Evolutionary conservation across 2,113 vertebrate genomes (phyloP).

Genomic region (Epinephelus cyanopodus): DNA sequence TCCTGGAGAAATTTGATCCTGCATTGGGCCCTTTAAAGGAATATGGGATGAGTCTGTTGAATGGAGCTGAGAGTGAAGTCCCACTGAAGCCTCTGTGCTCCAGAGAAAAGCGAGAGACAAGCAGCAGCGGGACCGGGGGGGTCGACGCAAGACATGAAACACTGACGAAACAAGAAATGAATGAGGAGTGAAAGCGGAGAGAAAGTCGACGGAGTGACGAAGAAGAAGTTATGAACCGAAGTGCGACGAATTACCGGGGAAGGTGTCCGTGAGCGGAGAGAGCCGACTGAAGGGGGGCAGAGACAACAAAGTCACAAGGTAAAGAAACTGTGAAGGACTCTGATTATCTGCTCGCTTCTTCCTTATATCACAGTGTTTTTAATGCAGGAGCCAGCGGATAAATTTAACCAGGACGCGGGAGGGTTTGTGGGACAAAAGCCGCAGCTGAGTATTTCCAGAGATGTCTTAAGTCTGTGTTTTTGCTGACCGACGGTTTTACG

Average conservation of each 20-base stretch:
- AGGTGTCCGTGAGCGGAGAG: conserved; percentile 64
- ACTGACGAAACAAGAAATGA: conserved; percentile 27
- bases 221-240: conserved; percentile 56
- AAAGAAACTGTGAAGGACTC: conserved; percentile 40
- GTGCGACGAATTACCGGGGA: conserved; percentile 53
- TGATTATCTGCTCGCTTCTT: background rate
- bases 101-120: conserved; percentile 33
- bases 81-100: conserved; percentile 63
- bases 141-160: background rate
- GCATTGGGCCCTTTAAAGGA: conserved; percentile 85
- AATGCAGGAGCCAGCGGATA: background rate
- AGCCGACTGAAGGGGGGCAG: conserved; percentile 34
- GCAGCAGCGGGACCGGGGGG: conserved; percentile 9
- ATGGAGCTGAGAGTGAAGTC: conserved; percentile 73
- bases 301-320: conserved; percentile 76
- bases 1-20: conserved; percentile 82
- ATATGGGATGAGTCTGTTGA: conserved; percentile 83
- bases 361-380: background rate
- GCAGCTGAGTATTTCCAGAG: conserved; percentile 34
- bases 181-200: conserved; percentile 44
- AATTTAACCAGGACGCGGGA: background rate
- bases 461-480: conserved; percentile 10
- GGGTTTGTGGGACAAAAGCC: conserved; percentile 24
- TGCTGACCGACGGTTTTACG: conserved; percentile 59
- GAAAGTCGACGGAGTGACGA: conserved; percentile 18